These are phyloP conservation scores for Martes flavigula DNA, from an alignment of 2,797 vertebrate species.

Conservation along the genomic window DNA sequence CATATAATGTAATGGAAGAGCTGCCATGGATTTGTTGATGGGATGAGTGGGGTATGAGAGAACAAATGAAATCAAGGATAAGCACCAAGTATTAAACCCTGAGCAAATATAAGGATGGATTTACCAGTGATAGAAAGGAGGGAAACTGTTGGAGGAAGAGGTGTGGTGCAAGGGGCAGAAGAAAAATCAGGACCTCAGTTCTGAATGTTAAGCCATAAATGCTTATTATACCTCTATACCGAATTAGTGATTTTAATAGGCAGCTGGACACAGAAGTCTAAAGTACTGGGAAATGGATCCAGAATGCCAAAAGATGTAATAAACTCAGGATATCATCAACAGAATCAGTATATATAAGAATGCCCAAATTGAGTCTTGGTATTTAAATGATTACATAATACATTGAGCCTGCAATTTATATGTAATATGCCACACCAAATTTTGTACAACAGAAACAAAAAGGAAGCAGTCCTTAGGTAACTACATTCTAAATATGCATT, in stretches of 20 bases:
- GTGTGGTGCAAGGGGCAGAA: background rate
- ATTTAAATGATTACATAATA: constrained; percentile 38
- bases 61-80: background rate
- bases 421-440: constrained; percentile 27
- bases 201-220: background rate
- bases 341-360: background rate
- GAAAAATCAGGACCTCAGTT: background rate
- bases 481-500: constrained; percentile 35
- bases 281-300: background rate
- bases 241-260: constrained; percentile 29
- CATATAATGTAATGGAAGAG: background rate
- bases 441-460: constrained; percentile 15
- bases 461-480: background rate
- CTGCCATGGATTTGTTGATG: background rate
- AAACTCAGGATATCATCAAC: background rate
- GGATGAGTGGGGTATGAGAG: background rate
- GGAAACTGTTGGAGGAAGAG: background rate
- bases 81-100: background rate
- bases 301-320: background rate
- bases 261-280: background rate
- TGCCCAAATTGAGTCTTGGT: background rate
- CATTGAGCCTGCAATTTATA: constrained; percentile 1
- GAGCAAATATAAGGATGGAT: background rate
- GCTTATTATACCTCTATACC: background rate
- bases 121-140: background rate